Conservation (phyloP, 2,797 vertebrate species). For the Sebastes iracundus region DNA sequence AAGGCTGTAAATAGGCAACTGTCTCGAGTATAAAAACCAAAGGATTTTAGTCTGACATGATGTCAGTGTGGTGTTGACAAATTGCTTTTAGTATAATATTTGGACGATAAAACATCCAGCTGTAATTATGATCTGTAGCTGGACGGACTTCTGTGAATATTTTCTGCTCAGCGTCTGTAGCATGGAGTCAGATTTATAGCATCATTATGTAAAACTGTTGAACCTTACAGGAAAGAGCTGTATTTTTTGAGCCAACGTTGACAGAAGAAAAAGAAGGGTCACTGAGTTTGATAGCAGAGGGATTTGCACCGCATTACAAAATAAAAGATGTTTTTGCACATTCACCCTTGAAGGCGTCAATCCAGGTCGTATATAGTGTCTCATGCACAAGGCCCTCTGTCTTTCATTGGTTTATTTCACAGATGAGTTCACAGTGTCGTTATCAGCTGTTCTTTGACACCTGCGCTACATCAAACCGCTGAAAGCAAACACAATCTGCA, state of each 20-base stretch:
- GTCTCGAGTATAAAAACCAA: not conserved
- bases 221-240: conserved; percentile 17
- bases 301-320: not conserved
- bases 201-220: conserved; percentile 21
- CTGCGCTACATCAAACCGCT: conserved; percentile 19
- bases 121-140: conserved; percentile 1
- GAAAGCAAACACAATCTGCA: conserved; percentile 47
- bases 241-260: not conserved
- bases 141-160: conserved; percentile 15
- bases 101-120: not conserved
- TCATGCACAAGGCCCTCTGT: conserved; percentile 8
- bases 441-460: conserved; percentile 34
- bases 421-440: conserved; percentile 60
- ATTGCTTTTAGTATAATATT: conserved; percentile 20
- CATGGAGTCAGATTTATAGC: conserved; percentile 24
- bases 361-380: not conserved
- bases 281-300: not conserved
- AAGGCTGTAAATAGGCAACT: conserved; percentile 21
- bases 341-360: conserved; percentile 12
- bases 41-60: not conserved
- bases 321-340: conserved; percentile 7
- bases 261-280: not conserved
- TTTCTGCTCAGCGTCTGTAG: conserved; percentile 11
- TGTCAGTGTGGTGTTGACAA: conserved; percentile 1
- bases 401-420: conserved; percentile 62